Evolutionary conservation across 2,113 vertebrate genomes (phyloP).

Genomic region (Siniperca chuatsi): DNA sequence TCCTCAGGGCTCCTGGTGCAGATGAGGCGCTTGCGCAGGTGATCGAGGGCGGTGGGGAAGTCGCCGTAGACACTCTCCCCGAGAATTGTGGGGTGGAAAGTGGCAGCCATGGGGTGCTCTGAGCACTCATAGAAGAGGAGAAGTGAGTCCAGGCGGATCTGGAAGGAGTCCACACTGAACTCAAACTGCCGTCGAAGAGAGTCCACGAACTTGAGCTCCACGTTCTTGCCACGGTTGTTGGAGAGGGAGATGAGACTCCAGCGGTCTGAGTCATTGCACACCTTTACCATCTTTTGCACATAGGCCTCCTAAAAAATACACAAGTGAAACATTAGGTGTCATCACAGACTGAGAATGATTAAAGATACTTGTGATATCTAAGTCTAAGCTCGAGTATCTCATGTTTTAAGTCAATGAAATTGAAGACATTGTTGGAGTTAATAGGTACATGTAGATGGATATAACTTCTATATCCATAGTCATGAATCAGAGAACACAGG

Average conservation of each 20-base stretch:
- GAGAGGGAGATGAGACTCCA: conserved; percentile 99
- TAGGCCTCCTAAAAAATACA: conserved; percentile 91
- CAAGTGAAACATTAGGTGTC: background rate
- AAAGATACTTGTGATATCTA: background rate
- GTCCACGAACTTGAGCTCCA: conserved; percentile 99
- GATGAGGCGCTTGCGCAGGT: conserved; percentile 95
- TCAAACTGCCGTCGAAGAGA: conserved; percentile 98
- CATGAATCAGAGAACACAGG: background rate
- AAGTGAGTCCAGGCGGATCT: conserved; percentile 98
- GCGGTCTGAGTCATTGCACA: conserved; percentile 97
- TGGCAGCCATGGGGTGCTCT: conserved; percentile 95
- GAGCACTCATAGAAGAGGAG: conserved; percentile 98
- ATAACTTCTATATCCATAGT: background rate
- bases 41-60: conserved; percentile 94
- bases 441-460: background rate
- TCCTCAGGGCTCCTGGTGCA: conserved; percentile 97
- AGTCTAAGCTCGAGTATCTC: background rate
- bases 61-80: conserved; percentile 98
- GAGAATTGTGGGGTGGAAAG: conserved; percentile 96
- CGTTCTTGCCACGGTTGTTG: conserved; percentile 98
- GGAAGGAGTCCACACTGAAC: conserved; percentile 99
- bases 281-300: conserved; percentile 99
- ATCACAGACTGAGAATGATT: background rate
- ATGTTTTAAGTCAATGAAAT: background rate
- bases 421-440: background rate